Evolutionary conservation across 2,888 invertebrate species (phyloP).

Genomic region (Hedya salicella): DNA sequence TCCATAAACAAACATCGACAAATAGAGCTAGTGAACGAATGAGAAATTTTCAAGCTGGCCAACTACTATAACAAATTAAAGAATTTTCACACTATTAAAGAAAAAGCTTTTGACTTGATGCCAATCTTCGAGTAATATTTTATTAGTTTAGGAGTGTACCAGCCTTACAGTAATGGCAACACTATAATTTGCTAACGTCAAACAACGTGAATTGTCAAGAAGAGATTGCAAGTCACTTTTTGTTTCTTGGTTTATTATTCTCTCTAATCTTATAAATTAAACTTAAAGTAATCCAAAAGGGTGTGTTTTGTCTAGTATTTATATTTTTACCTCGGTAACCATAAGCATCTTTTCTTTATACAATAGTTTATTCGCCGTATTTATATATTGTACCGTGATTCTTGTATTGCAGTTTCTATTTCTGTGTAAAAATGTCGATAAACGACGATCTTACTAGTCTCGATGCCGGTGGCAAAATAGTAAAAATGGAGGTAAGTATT

Average conservation of each 20-base stretch:
- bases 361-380: not conserved
- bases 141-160: not conserved
- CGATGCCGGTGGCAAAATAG: constrained; percentile 80
- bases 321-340: not conserved
- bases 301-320: constrained; percentile 1
- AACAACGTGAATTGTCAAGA: constrained; percentile 33
- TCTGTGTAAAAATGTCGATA: constrained; percentile 66
- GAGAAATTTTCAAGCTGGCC: constrained; percentile 1
- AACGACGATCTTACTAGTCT: constrained; percentile 75
- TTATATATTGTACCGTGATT: constrained; percentile 15
- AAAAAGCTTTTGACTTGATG: not conserved
- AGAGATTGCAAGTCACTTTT: constrained; percentile 42
- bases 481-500: constrained; percentile 85
- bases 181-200: constrained; percentile 17
- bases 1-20: constrained; percentile 6
- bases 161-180: not conserved
- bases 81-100: not conserved
- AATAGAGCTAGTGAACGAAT: constrained; percentile 11
- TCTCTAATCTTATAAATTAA: constrained; percentile 15
- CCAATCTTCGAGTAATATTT: not conserved
- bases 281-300: not conserved
- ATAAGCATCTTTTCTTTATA: not conserved
- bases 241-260: constrained; percentile 34
- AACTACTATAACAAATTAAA: not conserved
- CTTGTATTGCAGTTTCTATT: constrained; percentile 45